Base-by-base conservation (phyloP, 2,797 vertebrate species). In the Melanotaenia trifasciata region DNA sequence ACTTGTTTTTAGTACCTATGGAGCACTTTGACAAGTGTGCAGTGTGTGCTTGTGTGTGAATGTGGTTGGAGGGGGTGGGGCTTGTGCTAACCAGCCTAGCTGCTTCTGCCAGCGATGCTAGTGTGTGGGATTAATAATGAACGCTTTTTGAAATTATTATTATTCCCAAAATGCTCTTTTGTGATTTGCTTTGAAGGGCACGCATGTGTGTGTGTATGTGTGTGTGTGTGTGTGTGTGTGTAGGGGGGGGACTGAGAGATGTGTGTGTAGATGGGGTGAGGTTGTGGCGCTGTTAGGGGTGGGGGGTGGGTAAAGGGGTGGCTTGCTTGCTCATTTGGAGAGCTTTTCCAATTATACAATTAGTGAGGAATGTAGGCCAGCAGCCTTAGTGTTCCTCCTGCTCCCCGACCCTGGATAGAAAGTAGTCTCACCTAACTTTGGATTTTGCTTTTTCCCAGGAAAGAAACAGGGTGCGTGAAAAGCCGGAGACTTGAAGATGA, bases 311-410 rank as follows among this genome's bases (percentile, higher is more conserved):
- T 74, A 74, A 70, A 79, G 90, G 40, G 87, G 82, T 86, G 70
- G 78, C 66, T 85, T 81, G 91, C 90, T 90, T 89, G 93, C 94
- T 95, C 93, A 93, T 95, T 95, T 95, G 91, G 90, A 93, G 93
- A 94, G 94, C 92, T 94, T 94, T 94, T 94, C 92, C 94, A 95
- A 95, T 95, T 95, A 95, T 92, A 94, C 94, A 95, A 95, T 95
- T 95, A 95, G 93, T 90, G 71, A 93, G 94, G 94, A 95, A 95
- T 95, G 95, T 95, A 95, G 94, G 95, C 90, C 95, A 95, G 89
- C 87, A 92, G 94, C 91, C 88, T 91, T 40, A 66, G 88, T 90
- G 93, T 90, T 93, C 90, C 78, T 89, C 91, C 90, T 88, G 79
- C 89, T 88, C 84, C 79, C 57, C 84, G 87, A 94, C 92, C 93